Conservation (phyloP, 2,797 vertebrate species). For the Callimico goeldii region DNA sequence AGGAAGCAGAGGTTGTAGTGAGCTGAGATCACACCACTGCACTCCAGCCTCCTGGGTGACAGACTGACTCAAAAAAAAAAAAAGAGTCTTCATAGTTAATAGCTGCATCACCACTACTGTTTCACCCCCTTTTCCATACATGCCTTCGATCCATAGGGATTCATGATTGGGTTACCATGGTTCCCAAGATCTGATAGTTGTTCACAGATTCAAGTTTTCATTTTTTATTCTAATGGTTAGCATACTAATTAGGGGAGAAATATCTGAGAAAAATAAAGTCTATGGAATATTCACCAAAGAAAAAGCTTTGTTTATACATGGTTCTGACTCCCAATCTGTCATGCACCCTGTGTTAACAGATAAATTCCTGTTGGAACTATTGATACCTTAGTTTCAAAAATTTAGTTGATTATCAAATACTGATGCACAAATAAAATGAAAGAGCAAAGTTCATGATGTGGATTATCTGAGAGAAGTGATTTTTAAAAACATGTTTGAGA, state of each 20-base stretch:
- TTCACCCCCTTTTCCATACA: background rate
- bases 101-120: background rate
- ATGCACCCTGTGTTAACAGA: background rate
- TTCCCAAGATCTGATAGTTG: background rate
- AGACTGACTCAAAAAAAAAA: background rate
- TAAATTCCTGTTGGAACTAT: background rate
- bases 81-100: background rate
- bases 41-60: background rate
- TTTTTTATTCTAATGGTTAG: background rate
- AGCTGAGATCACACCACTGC: background rate
- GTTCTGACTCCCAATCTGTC: background rate
- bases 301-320: background rate
- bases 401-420: background rate
- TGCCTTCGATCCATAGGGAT: background rate
- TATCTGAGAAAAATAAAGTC: background rate
- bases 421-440: constrained; percentile 1
- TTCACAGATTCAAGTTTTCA: background rate
- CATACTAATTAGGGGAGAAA: background rate
- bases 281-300: background rate
- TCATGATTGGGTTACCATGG: background rate
- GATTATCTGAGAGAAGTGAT: background rate
- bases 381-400: background rate
- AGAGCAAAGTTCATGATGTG: background rate
- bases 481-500: background rate
- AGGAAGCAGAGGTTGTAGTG: background rate